phyloP scores from a whole-genome alignment of 2,113 vertebrate genomes.

The Dasyurus viverrinus region DNA sequence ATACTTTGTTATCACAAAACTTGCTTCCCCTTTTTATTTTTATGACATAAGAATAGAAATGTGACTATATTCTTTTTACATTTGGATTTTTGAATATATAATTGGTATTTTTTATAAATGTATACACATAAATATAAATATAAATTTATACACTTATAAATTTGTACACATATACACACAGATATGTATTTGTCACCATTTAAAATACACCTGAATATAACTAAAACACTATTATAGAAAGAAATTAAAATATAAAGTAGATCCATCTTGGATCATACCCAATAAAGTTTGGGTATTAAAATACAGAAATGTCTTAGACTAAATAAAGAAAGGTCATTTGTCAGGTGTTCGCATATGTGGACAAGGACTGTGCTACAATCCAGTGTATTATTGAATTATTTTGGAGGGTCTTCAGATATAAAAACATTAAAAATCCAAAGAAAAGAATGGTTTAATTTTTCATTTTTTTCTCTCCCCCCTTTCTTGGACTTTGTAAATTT shows the following conservation, averaged over 20 bases:
- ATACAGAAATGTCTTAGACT: not conserved
- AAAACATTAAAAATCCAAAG: not conserved
- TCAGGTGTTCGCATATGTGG: not conserved
- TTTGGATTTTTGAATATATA: not conserved
- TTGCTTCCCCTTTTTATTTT: not conserved
- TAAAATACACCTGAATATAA: not conserved
- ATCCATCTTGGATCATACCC: not conserved
- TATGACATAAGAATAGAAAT: not conserved
- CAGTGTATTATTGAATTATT: constrained; percentile 13
- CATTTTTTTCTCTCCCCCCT: not conserved
- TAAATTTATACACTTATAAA: too few relatives aligned
- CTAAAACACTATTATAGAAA: not conserved
- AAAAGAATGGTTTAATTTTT: not conserved
- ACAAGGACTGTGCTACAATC: not conserved
- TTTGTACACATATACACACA: not conserved
- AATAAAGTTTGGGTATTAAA: not conserved
- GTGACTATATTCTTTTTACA: not conserved
- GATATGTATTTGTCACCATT: not conserved
- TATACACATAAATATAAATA: too few relatives aligned
- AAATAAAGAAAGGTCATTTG: not conserved
- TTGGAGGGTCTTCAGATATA: not conserved
- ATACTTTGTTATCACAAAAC: not conserved
- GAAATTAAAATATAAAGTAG: not conserved
- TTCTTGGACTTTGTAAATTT: constrained; percentile 31
- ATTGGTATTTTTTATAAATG: not conserved